phyloP scores from a whole-genome alignment of 2,888 invertebrate species.

The Nymphalis urticae region DNA sequence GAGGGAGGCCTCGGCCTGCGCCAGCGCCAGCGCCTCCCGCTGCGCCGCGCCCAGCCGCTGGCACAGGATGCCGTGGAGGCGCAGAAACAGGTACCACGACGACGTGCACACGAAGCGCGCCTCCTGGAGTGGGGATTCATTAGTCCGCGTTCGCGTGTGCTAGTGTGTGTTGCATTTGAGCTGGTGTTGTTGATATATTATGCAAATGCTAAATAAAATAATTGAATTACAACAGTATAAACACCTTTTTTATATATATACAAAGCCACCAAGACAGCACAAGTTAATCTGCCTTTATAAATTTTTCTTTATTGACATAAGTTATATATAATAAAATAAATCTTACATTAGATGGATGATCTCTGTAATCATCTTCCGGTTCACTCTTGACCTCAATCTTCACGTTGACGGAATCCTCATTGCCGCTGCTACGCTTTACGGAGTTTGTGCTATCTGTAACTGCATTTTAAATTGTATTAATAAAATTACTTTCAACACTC shows the following conservation, averaged over 20 bases:
- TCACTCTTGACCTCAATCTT: constrained; percentile 59
- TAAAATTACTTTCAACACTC: background rate
- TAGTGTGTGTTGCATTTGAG: too few species aligned
- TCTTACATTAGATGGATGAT: constrained; percentile 69
- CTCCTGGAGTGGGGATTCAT: constrained; percentile 49
- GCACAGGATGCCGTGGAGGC: constrained; percentile 96
- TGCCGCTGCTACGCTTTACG: constrained; percentile 61
- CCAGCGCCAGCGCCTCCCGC: constrained; percentile 85
- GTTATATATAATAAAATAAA: background rate
- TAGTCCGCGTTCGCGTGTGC: background rate
- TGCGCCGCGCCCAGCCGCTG: constrained; percentile 93
- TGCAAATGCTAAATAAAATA: background rate
- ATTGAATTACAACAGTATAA: too few species aligned
- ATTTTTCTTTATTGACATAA: too few species aligned
- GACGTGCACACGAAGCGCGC: constrained; percentile 93
- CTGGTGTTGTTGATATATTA: too few species aligned
- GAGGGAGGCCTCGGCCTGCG: constrained; percentile 84
- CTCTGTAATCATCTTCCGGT: constrained; percentile 61
- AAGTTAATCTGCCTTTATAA: too few species aligned
- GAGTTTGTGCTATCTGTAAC: constrained; percentile 48
- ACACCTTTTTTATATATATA: too few species aligned
- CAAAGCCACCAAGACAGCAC: too few species aligned
- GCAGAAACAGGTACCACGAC: constrained; percentile 97
- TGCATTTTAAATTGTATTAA: background rate
- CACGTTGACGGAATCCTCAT: constrained; percentile 51